phyloP scores from a whole-genome alignment of 2,888 invertebrate species.

The Thera obeliscata region DNA sequence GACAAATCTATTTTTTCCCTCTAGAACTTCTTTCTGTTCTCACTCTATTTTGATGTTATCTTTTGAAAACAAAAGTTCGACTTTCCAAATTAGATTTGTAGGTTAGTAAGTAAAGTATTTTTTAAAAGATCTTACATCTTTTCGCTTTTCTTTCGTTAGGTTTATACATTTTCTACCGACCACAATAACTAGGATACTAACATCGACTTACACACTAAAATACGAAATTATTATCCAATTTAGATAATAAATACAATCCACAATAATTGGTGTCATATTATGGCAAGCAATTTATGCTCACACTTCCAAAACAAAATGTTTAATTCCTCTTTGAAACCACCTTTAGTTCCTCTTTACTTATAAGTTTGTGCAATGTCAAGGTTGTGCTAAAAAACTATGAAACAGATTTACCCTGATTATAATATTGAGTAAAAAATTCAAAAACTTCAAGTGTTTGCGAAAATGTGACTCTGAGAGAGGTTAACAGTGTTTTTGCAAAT shows the following conservation, averaged over 20 bases:
- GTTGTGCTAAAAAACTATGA: slow-evolving; percentile 48
- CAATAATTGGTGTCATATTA: slow-evolving; percentile 70
- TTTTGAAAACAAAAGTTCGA: background rate
- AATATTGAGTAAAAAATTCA: slow-evolving; percentile 66
- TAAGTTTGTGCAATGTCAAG: slow-evolving; percentile 38
- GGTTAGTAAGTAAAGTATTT: background rate
- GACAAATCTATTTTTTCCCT: background rate
- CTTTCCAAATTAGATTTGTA: background rate
- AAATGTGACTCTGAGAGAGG: slow-evolving; percentile 42
- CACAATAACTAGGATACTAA: slow-evolving; percentile 75
- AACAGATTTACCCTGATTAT: slow-evolving; percentile 67
- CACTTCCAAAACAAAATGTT: slow-evolving; percentile 36
- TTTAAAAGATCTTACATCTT: slow-evolving; percentile 39
- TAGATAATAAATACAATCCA: slow-evolving; percentile 42
- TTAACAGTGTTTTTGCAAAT: slow-evolving; percentile 47
- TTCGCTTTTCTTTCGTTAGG: slow-evolving; percentile 42
- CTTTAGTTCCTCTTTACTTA: slow-evolving; percentile 1
- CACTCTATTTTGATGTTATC: background rate
- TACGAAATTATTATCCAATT: slow-evolving; percentile 45
- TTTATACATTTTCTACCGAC: slow-evolving; percentile 71
- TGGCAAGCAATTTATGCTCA: slow-evolving; percentile 53
- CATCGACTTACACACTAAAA: slow-evolving; percentile 67
- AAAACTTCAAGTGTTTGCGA: slow-evolving; percentile 54
- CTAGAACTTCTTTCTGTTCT: background rate
- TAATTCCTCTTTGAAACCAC: slow-evolving; percentile 23